phyloP scores from a whole-genome alignment of 2,888 invertebrate species.

The Hyposoter dolosus region DNA sequence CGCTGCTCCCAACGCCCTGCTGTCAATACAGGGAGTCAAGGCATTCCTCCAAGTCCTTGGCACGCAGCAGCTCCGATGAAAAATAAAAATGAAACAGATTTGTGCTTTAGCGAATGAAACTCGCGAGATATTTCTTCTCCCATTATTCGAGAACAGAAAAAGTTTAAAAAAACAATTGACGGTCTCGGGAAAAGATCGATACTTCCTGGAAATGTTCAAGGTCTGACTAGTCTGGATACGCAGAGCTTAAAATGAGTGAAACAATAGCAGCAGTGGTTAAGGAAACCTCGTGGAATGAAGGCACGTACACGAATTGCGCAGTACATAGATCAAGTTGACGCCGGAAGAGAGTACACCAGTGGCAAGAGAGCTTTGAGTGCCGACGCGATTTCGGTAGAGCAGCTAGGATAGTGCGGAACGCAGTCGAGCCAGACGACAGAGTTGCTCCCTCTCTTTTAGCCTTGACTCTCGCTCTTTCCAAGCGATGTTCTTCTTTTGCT shows the following conservation, averaged over 20 bases:
- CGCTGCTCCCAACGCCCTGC: background rate
- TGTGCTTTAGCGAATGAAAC: slow-evolving; percentile 13
- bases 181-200: background rate
- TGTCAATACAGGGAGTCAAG: slow-evolving; percentile 48
- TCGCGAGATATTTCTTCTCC: slow-evolving; percentile 2
- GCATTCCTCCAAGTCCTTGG: slow-evolving; percentile 23
- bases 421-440: slow-evolving; percentile 32
- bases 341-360: slow-evolving; percentile 64
- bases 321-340: slow-evolving; percentile 73
- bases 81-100: slow-evolving; percentile 6
- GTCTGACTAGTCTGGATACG: background rate
- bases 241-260: background rate
- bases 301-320: slow-evolving; percentile 29
- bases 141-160: background rate
- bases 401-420: background rate
- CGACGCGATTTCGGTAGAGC: slow-evolving; percentile 72
- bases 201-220: background rate
- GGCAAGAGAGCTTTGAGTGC: slow-evolving; percentile 55
- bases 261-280: slow-evolving; percentile 32
- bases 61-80: slow-evolving; percentile 16
- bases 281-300: slow-evolving; percentile 40
- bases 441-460: slow-evolving; percentile 26
- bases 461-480: slow-evolving; percentile 31
- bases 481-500: slow-evolving; percentile 53
- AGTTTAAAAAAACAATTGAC: background rate